Conservation (phyloP, 2,888 invertebrate genomes). For the Cataglyphis altisquamis region DNA sequence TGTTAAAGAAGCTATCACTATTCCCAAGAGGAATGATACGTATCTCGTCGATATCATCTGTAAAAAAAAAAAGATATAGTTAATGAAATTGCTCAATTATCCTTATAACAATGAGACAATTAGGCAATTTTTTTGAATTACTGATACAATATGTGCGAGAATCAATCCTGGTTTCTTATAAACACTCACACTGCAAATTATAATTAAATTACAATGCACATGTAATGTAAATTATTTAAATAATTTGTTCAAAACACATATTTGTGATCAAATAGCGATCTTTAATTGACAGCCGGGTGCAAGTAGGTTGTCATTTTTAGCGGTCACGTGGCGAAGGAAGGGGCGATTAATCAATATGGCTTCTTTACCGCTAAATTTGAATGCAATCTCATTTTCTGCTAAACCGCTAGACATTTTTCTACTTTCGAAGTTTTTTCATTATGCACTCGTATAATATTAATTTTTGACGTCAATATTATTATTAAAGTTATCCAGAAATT, state of each 20-base stretch:
- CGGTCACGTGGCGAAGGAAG: not conserved
- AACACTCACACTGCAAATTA: not conserved
- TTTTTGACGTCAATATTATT: not conserved
- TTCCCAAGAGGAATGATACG: conserved; percentile 91
- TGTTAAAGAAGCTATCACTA: conserved; percentile 91
- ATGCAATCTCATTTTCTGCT: not conserved
- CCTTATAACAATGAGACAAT: not conserved
- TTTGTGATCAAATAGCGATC: not conserved
- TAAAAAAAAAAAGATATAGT: conserved; percentile 28
- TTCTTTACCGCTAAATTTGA: conserved; percentile 6
- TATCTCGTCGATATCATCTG: conserved; percentile 84
- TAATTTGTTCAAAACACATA: not conserved
- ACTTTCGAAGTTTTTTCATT: not conserved
- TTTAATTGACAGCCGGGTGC: conserved; percentile 12
- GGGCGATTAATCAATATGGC: not conserved
- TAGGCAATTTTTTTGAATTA: not conserved
- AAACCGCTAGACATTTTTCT: not conserved
- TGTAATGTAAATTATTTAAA: not conserved
- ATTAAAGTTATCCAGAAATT: not conserved
- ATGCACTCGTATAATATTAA: not conserved
- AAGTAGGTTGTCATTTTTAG: conserved; percentile 7
- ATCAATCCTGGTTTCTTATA: not conserved
- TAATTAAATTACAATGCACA: not conserved
- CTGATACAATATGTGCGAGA: too few species aligned
- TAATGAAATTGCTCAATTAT: not conserved